phyloP scores from a whole-genome alignment of 2,888 invertebrate species.

The Gastrophysa polygoni region DNA sequence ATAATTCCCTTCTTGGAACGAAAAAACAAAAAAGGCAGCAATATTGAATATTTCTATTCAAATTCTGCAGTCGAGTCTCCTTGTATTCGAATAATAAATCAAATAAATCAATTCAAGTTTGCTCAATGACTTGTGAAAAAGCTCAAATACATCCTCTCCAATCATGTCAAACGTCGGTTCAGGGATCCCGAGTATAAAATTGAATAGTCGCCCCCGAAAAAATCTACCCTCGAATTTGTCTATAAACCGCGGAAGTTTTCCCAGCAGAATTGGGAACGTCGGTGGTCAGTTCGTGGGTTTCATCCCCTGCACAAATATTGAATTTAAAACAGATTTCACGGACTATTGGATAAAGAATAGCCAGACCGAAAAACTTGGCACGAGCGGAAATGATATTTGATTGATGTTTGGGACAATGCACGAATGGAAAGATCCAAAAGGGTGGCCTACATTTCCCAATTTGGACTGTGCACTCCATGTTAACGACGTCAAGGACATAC shows the following conservation, averaged over 20 bases:
- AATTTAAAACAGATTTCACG: constrained; percentile 40
- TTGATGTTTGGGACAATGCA: too few species aligned
- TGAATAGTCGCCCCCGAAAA: constrained; percentile 36
- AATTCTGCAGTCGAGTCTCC: neutral
- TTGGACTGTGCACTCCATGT: too few species aligned
- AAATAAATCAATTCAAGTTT: constrained; percentile 24
- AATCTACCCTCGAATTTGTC: constrained; percentile 38
- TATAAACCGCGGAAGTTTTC: constrained; percentile 38
- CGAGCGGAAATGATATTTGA: too few species aligned
- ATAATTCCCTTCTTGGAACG: too few species aligned
- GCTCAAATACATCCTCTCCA: constrained; percentile 25
- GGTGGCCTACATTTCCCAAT: too few species aligned
- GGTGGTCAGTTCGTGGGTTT: constrained; percentile 35
- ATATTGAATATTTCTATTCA: neutral
- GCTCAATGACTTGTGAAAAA: constrained; percentile 33
- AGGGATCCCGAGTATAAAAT: constrained; percentile 29
- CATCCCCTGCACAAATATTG: constrained; percentile 37
- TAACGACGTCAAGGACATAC: too few species aligned
- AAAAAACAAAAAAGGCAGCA: too few species aligned
- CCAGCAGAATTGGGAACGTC: constrained; percentile 35
- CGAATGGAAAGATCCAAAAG: too few species aligned
- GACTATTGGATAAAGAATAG: constrained; percentile 37
- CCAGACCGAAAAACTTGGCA: neutral
- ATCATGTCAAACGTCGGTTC: constrained; percentile 35
- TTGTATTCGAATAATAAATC: neutral